A percentile compares a stretch with the other conserved stretches of the same genome.
These are phyloP conservation scores for Hetaerina titia DNA, from an alignment of 2,888 invertebrate species.

Conservation along the genomic window DNA sequence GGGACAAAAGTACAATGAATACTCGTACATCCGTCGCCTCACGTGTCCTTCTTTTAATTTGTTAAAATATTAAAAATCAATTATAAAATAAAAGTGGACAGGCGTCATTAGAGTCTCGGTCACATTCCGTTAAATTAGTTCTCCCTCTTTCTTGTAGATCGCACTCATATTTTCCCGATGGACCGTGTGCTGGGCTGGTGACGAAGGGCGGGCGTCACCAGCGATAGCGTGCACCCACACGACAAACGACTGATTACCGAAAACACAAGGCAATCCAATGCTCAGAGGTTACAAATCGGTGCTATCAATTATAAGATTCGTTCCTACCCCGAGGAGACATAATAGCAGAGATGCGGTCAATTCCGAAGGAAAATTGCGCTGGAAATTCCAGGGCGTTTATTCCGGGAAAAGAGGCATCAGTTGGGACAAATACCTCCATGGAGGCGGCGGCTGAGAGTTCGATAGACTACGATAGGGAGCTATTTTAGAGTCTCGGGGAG, in stretches of 20 bases:
- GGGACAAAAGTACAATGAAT: too few species aligned
- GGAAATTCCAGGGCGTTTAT: not conserved
- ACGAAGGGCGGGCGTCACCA: too few species aligned
- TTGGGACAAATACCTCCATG: not conserved
- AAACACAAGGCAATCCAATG: not conserved
- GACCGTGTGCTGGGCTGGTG: too few species aligned
- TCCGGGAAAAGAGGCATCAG: not conserved
- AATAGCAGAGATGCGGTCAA: not conserved
- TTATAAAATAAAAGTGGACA: too few species aligned
- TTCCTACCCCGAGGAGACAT: not conserved
- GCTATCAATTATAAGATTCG: not conserved
- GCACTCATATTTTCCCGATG: too few species aligned
- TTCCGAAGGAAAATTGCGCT: not conserved
- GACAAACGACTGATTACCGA: not conserved
- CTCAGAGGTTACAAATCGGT: not conserved
- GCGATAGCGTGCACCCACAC: too few species aligned
- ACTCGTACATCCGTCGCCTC: too few species aligned
- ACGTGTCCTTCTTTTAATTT: too few species aligned
- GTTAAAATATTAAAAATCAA: too few species aligned
- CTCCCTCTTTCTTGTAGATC: too few species aligned
- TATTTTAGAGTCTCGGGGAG: not conserved
- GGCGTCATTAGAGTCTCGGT: too few species aligned
- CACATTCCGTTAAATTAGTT: too few species aligned
- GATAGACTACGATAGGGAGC: not conserved
- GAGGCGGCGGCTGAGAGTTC: not conserved